phyloP scores from a whole-genome alignment of 2,888 invertebrate species.

The Anticlea derivata region DNA sequence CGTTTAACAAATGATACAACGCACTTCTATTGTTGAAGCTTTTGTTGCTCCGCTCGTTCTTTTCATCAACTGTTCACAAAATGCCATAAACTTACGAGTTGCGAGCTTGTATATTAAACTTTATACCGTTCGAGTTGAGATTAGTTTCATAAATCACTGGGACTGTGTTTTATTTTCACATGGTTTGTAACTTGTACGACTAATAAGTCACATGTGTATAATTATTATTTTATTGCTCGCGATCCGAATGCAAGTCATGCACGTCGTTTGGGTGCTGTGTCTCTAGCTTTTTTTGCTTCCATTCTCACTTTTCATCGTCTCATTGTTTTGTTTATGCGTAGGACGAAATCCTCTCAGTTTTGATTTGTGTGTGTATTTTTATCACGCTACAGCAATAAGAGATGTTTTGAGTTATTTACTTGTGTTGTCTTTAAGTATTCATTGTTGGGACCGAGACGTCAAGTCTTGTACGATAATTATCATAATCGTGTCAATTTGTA shows the following conservation, averaged over 20 bases:
- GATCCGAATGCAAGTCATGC: slow-evolving; percentile 74
- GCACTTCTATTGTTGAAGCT: slow-evolving; percentile 78
- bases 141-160: slow-evolving; percentile 29
- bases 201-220: slow-evolving; percentile 82
- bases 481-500: slow-evolving; percentile 37
- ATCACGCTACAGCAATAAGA: slow-evolving; percentile 41
- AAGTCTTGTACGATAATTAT: slow-evolving; percentile 40
- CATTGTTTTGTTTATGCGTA: slow-evolving; percentile 67
- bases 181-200: slow-evolving; percentile 66
- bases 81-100: slow-evolving; percentile 41
- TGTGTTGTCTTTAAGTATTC: slow-evolving; percentile 27
- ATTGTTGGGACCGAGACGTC: slow-evolving; percentile 40
- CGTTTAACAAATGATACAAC: slow-evolving; percentile 82
- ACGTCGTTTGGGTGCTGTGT: slow-evolving; percentile 63
- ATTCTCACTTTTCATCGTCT: slow-evolving; percentile 56
- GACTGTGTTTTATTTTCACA: slow-evolving; percentile 57
- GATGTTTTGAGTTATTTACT: slow-evolving; percentile 32
- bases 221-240: slow-evolving; percentile 80
- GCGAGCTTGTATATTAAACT: slow-evolving; percentile 16
- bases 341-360: slow-evolving; percentile 57
- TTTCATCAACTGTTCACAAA: slow-evolving; percentile 46
- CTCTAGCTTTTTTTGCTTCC: slow-evolving; percentile 54
- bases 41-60: slow-evolving; percentile 74
- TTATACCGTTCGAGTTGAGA: slow-evolving; percentile 11
- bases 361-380: slow-evolving; percentile 53